These are phyloP conservation scores for Rhynchopsitta pachyrhyncha DNA, from an alignment of 2,113 vertebrate genomes.

Conservation along the genomic window DNA sequence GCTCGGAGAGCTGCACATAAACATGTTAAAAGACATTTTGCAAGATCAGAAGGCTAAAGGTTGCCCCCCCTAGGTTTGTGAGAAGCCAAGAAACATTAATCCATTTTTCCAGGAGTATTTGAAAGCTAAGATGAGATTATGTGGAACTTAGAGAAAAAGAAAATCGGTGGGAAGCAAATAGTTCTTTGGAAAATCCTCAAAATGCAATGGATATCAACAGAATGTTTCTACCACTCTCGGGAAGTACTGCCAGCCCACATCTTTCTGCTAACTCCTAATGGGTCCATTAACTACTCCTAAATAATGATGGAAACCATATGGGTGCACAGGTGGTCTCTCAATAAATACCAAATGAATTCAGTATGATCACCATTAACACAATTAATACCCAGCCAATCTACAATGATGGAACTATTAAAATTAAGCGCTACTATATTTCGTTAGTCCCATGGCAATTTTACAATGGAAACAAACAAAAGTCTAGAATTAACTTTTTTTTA, in stretches of 20 bases:
- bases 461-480: conserved; percentile 69
- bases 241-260: conserved; percentile 58
- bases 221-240: conserved; percentile 30
- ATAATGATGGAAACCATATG: conserved; percentile 79
- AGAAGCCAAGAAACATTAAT: background rate
- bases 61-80: background rate
- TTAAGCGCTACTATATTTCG: conserved; percentile 61
- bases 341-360: conserved; percentile 78
- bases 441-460: conserved; percentile 63
- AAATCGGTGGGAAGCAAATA: conserved; percentile 35
- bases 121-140: conserved; percentile 1
- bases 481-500: conserved; percentile 62
- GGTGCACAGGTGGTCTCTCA: conserved; percentile 76
- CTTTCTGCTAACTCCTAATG: conserved; percentile 70
- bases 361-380: conserved; percentile 77
- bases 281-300: conserved; percentile 77
- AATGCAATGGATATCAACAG: conserved; percentile 43
- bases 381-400: conserved; percentile 77
- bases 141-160: conserved; percentile 25
- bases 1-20: background rate
- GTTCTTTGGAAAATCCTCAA: conserved; percentile 29
- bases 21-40: background rate
- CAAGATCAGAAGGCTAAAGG: conserved; percentile 7
- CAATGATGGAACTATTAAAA: conserved; percentile 71
- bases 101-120: background rate